Evolutionary conservation across 1,140 invertebrate species (phyloP), one percentile per base, ranked within the genome.

Genomic region (Glossosoma conforme): DNA sequence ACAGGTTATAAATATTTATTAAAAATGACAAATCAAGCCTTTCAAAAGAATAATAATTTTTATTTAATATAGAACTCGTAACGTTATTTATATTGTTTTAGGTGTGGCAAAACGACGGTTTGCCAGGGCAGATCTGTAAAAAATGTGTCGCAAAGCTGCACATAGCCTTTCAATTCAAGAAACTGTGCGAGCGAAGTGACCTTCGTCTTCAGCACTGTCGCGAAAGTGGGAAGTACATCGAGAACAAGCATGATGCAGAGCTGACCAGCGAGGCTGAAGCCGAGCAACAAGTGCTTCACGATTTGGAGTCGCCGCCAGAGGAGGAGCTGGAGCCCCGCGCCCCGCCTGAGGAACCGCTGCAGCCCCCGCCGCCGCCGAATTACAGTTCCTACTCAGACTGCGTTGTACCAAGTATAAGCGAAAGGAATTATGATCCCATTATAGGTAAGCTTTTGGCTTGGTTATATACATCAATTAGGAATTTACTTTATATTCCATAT

Each of bases 21-120:
- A 38, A 54, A 24, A 15, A 38, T 40, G 19, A 18, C 17, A 25
- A 11, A 28, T 32, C 28, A 32, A 35, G n/a, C 8, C 28, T 28
- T 24, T n/a, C 10, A 6, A 14, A 14, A 32, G 18, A 9, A 24
- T 47, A 6, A 37, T 17, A 8, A 28, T n/a, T 28, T 28, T 28
- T 9, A 22, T 30, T 44, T 15, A 10, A 15, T 30, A 5, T 3
- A 24, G 19, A 22, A 44, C 42, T 48, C 6, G 6, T 35, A 28
- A 21, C 19, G 49, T 52, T 32, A 28, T 24, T 50, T 33, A 21
- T 56, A 2, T 45, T 18, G 44, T 51, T 41, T 59, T 18, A 72
- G 69, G 70, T 70, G 21, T 71, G 70, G 68, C 68, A 65, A 55
- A 68, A 70, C 59, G 70, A 72, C 58, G 65, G 65, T 18, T 45